Evolutionary conservation across 2,888 invertebrate genomes (phyloP).

Genomic region (Catocala sponsa): DNA sequence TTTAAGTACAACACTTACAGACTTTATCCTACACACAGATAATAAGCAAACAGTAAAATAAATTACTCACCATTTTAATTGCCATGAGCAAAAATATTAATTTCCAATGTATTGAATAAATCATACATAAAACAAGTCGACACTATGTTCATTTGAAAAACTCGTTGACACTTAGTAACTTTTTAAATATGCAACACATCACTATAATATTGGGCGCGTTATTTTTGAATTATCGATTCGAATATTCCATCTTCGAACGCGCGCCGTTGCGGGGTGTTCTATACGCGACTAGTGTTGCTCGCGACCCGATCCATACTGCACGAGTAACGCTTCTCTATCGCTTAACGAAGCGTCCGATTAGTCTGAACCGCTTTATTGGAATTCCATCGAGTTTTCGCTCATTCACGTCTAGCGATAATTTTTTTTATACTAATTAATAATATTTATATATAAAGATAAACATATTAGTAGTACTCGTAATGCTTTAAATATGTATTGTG

Average conservation of each 20-base stretch:
- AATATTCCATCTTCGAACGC: slow-evolving; percentile 54
- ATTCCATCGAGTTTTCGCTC: slow-evolving; percentile 65
- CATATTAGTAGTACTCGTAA: slow-evolving; percentile 21
- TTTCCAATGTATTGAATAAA: slow-evolving; percentile 86
- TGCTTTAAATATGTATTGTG: slow-evolving; percentile 30
- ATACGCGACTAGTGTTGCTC: slow-evolving; percentile 65
- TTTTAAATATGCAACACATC: slow-evolving; percentile 43
- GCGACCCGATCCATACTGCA: slow-evolving; percentile 68
- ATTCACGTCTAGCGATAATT: slow-evolving; percentile 44
- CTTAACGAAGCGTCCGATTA: slow-evolving; percentile 50
- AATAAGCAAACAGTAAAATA: slow-evolving; percentile 28
- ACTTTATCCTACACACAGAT: not conserved
- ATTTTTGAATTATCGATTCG: slow-evolving; percentile 41
- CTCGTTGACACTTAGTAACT: slow-evolving; percentile 65
- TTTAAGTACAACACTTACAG: slow-evolving; percentile 22
- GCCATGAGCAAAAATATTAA: slow-evolving; percentile 85
- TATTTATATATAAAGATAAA: slow-evolving; percentile 34
- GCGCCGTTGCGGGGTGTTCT: slow-evolving; percentile 50
- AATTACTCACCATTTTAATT: slow-evolving; percentile 84
- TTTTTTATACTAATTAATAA: slow-evolving; percentile 38
- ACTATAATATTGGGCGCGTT: slow-evolving; percentile 31
- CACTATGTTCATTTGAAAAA: slow-evolving; percentile 81
- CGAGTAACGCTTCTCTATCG: slow-evolving; percentile 36
- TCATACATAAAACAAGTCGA: slow-evolving; percentile 85
- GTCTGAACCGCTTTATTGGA: slow-evolving; percentile 58